phyloP scores from a whole-genome alignment of 2,113 vertebrate species.

The Pelvicachromis taeniatus region DNA sequence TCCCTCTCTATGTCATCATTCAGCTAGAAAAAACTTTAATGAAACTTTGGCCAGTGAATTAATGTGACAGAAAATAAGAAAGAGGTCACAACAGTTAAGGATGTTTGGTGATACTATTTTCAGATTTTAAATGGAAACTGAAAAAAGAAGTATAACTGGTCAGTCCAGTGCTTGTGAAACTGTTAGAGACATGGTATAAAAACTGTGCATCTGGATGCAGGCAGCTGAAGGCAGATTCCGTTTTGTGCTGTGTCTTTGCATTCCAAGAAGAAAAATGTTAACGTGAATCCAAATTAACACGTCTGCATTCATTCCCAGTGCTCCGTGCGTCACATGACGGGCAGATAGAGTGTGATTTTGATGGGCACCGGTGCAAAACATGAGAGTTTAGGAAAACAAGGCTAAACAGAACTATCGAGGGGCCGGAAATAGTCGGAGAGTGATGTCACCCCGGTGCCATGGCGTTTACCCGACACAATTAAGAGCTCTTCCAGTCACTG shows the following conservation, averaged over 20 bases:
- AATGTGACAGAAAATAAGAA: too few species aligned
- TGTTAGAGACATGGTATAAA: background rate
- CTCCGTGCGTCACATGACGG: background rate
- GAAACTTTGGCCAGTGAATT: too few species aligned
- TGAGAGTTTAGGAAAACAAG: background rate
- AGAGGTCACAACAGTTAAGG: too few species aligned
- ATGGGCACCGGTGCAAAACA: background rate
- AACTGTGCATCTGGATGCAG: background rate
- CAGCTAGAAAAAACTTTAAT: too few species aligned
- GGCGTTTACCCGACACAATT: conserved; percentile 30
- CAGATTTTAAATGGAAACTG: too few species aligned
- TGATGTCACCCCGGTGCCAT: conserved; percentile 19
- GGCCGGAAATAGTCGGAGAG: conserved; percentile 3
- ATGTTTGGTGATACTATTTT: too few species aligned
- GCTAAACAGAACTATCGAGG: background rate
- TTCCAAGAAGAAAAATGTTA: background rate
- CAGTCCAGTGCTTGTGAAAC: background rate
- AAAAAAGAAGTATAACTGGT: background rate
- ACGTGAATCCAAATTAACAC: background rate
- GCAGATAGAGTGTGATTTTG: background rate
- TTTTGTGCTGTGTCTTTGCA: background rate
- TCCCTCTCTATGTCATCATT: too few species aligned
- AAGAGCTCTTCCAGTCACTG: conserved; percentile 37
- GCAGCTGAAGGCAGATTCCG: background rate
- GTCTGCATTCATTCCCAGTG: background rate